Evolutionary conservation across 2,888 invertebrate genomes (phyloP).

Genomic region (Drosophila limbata): DNA sequence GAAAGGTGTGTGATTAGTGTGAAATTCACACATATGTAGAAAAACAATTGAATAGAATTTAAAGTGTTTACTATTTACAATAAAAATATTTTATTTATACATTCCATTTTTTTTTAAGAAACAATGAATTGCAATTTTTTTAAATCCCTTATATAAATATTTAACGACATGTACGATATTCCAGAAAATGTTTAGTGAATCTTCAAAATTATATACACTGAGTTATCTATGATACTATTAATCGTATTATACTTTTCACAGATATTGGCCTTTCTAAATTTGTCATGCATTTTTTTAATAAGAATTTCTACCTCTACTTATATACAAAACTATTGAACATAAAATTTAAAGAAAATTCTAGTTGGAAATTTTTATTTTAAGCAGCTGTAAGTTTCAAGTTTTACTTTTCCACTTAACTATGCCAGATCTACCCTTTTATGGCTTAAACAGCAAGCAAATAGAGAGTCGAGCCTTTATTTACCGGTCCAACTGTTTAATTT

Average conservation of each 20-base stretch:
- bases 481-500: conserved; percentile 48
- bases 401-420: not conserved
- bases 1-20: not conserved
- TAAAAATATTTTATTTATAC: too few relatives aligned
- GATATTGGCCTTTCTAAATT: not conserved
- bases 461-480: conserved; percentile 22
- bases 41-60: too few relatives aligned
- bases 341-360: conserved; percentile 1
- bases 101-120: too few relatives aligned
- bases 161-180: too few relatives aligned
- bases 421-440: conserved; percentile 6
- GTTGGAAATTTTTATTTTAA: not conserved
- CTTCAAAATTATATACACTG: too few relatives aligned
- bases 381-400: conserved; percentile 5
- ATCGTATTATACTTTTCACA: too few relatives aligned
- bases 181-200: too few relatives aligned
- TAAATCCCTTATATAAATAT: too few relatives aligned
- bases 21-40: not conserved
- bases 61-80: too few relatives aligned
- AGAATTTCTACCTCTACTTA: not conserved
- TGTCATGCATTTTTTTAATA: not conserved
- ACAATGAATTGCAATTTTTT: too few relatives aligned
- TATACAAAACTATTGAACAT: not conserved
- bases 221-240: too few relatives aligned
- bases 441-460: conserved; percentile 4